phyloP scores from a whole-genome alignment of 2,888 invertebrate genomes.

The Protonemura montana region DNA sequence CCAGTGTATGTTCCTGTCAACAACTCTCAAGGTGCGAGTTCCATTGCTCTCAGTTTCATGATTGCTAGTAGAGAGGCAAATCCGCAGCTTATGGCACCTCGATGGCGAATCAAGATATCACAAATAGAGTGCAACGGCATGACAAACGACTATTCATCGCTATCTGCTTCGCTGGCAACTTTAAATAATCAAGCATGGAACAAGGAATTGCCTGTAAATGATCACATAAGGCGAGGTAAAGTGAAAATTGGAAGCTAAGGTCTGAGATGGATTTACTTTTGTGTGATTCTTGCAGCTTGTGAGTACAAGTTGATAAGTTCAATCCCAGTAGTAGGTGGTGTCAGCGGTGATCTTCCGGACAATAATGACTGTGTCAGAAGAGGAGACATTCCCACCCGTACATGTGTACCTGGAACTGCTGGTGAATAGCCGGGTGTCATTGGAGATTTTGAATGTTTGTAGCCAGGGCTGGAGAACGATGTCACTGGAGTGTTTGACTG shows the following conservation, averaged over 20 bases:
- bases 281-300: neutral
- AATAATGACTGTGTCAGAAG: neutral
- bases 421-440: neutral
- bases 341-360: neutral
- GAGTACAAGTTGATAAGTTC: neutral
- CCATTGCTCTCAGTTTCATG: conserved; percentile 17
- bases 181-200: conserved; percentile 25
- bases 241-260: neutral
- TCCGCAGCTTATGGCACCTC: conserved; percentile 43
- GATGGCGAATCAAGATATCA: conserved; percentile 69
- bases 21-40: neutral
- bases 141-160: conserved; percentile 43
- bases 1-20: conserved; percentile 35
- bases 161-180: neutral
- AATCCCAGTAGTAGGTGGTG: neutral
- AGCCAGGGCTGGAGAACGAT: neutral
- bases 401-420: neutral
- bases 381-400: neutral
- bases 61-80: neutral
- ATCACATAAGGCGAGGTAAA: conserved; percentile 26
- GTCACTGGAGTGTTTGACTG: neutral
- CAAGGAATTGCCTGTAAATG: conserved; percentile 14
- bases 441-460: neutral
- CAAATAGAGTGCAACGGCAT: conserved; percentile 69
- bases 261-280: neutral